Conservation (phyloP, 2,113 vertebrate genomes). For the Ceyx cyanopectus region DNA sequence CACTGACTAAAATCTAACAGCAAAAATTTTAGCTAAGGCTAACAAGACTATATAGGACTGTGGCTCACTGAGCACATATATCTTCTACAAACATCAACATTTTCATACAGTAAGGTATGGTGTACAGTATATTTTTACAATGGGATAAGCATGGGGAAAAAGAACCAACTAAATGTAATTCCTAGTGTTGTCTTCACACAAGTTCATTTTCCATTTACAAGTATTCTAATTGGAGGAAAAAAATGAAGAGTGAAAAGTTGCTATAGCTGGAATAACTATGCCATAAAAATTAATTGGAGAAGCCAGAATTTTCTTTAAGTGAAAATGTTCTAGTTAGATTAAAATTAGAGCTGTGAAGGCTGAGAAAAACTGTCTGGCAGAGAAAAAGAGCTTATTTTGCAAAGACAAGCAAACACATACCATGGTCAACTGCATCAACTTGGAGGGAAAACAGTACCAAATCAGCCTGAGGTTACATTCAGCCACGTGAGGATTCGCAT, state of each 20-base stretch:
- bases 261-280: constrained; percentile 43
- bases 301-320: constrained; percentile 36
- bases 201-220: constrained; percentile 60
- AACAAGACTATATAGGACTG: not conserved
- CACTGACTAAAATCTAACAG: constrained; percentile 24
- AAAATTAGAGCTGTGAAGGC: constrained; percentile 16
- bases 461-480: constrained; percentile 22
- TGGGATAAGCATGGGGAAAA: not conserved
- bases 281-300: constrained; percentile 36
- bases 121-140: constrained; percentile 56
- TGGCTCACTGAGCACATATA: constrained; percentile 4
- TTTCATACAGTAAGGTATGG: constrained; percentile 18
- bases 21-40: constrained; percentile 3
- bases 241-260: constrained; percentile 35
- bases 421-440: constrained; percentile 1
- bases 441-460: constrained; percentile 17
- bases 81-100: constrained; percentile 21
- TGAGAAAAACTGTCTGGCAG: constrained; percentile 5
- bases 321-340: constrained; percentile 31
- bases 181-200: constrained; percentile 31
- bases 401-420: constrained; percentile 52
- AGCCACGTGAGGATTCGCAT: constrained; percentile 4
- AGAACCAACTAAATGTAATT: constrained; percentile 18
- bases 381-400: constrained; percentile 42
- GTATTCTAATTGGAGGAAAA: constrained; percentile 1